phyloP scores from a whole-genome alignment of 2,797 vertebrate species.

The Onychomys leucogaster region DNA sequence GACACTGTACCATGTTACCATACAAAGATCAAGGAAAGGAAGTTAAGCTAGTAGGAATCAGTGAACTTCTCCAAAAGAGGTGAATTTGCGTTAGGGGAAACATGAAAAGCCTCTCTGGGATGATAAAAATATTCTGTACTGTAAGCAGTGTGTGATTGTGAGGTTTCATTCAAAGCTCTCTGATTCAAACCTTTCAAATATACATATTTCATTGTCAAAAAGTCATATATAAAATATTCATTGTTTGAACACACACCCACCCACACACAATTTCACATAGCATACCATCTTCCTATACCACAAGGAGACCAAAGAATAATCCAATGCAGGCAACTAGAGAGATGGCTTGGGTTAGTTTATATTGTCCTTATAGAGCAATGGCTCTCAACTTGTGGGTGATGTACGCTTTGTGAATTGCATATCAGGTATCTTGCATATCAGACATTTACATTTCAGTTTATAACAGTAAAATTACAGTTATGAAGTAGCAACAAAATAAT shows the following conservation, averaged over 20 bases:
- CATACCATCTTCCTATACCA: background rate
- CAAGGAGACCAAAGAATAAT: background rate
- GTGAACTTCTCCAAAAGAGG: background rate
- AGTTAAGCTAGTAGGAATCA: background rate
- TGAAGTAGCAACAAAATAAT: background rate
- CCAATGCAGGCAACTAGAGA: background rate
- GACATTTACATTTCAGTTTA: background rate
- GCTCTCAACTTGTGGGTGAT: background rate
- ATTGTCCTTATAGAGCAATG: background rate
- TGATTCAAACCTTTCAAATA: background rate
- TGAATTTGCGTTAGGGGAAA: background rate
- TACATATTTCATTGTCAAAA: background rate
- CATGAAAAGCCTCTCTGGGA: background rate
- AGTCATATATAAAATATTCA: background rate
- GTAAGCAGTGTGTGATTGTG: background rate
- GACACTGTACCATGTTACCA: background rate
- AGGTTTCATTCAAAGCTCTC: background rate
- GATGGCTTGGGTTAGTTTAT: background rate
- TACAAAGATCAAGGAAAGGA: background rate
- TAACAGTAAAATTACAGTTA: background rate
- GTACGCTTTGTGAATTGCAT: background rate
- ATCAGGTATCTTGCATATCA: background rate
- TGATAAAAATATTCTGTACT: background rate
- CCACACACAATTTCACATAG: background rate
- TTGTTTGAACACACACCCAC: background rate